Evolutionary conservation across 2,113 vertebrate genomes (phyloP).

Genomic region (Gymnogyps californianus): DNA sequence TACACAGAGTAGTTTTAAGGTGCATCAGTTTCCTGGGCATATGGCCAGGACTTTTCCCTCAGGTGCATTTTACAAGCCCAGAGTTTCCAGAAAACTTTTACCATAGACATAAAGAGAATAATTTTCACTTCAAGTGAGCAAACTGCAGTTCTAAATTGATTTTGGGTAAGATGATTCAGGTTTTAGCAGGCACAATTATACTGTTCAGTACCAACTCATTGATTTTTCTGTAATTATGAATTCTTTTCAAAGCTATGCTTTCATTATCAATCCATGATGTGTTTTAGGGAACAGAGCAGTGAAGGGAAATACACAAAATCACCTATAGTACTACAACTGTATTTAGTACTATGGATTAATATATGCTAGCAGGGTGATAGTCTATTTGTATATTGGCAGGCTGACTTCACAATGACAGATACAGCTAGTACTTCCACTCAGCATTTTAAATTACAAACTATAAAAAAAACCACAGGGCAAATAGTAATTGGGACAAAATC

Average conservation of each 20-base stretch:
- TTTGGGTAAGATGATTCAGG: background rate
- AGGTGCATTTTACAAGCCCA: background rate
- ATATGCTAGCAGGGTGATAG: background rate
- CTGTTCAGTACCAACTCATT: background rate
- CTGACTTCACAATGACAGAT: background rate
- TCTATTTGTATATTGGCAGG: background rate
- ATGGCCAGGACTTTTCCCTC: accelerated
- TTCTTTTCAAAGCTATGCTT: background rate
- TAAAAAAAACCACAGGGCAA: background rate
- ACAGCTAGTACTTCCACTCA: background rate
- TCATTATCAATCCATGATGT: accelerated
- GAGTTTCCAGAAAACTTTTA: background rate
- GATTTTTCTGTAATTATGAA: background rate
- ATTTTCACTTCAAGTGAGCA: background rate
- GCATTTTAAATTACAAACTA: background rate
- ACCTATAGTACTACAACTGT: background rate
- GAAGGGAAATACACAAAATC: background rate
- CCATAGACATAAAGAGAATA: background rate
- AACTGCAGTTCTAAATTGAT: background rate
- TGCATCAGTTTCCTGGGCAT: background rate
- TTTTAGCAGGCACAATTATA: background rate
- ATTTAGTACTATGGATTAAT: background rate
- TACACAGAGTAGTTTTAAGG: background rate
- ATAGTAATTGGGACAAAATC: background rate
- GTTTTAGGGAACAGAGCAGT: background rate